phyloP scores from a whole-genome alignment of 2,888 invertebrate genomes.

The Ophion obscuratus region DNA sequence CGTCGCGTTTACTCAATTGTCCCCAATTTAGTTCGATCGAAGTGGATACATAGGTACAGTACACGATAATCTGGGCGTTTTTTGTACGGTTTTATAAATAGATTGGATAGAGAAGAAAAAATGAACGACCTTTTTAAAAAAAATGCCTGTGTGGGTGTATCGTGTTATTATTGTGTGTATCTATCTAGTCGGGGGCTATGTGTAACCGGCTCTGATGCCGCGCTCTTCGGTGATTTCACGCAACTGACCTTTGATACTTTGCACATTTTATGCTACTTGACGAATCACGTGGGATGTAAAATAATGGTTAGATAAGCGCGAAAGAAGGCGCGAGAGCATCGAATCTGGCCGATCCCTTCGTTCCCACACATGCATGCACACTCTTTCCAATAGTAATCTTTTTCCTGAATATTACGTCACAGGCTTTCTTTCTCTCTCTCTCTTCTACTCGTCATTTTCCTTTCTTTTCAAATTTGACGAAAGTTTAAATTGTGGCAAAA shows the following conservation, averaged over 20 bases:
- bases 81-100: constrained; percentile 38
- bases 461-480: neutral
- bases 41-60: constrained; percentile 10
- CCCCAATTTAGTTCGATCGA: constrained; percentile 31
- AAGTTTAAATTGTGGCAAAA: neutral
- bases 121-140: constrained; percentile 11
- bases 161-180: constrained; percentile 33
- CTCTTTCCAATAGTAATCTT: constrained; percentile 7
- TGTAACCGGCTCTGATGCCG: constrained; percentile 21
- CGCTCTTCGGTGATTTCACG: constrained; percentile 34
- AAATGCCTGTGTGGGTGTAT: constrained; percentile 8
- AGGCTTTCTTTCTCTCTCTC: neutral
- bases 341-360: constrained; percentile 34
- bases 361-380: constrained; percentile 31
- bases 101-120: constrained; percentile 15
- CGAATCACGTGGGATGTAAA: constrained; percentile 51
- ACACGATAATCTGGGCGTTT: constrained; percentile 33
- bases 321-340: constrained; percentile 47
- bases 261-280: constrained; percentile 49
- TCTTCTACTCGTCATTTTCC: neutral
- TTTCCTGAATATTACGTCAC: neutral
- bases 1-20: neutral
- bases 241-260: constrained; percentile 62
- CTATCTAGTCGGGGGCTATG: constrained; percentile 13
- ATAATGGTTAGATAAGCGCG: constrained; percentile 59